Evolutionary conservation across 2,888 invertebrate genomes (phyloP), one percentile per base, ranked within the genome.

Genomic region (Anthophora plumipes): DNA sequence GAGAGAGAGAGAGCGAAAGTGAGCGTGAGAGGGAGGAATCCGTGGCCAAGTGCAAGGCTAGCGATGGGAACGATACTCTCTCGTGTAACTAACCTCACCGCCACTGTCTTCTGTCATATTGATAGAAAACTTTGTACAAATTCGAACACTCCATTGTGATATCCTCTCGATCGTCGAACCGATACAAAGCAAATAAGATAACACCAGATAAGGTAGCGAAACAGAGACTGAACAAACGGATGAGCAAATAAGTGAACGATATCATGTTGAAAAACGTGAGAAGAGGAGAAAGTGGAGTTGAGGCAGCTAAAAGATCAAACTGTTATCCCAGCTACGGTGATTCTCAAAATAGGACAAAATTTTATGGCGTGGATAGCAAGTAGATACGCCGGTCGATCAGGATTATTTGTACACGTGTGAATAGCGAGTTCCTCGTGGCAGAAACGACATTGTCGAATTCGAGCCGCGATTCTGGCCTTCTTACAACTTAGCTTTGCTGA

Each of bases 281-380:
- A 31, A 31, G 31, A 31, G 31, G 4, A 31, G 31, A 68, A 55
- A 14, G 61, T n/a, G 59, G 14, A 41, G 68, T 60, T 69, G 63
- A 25, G 31, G 81, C 57, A 48, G 60, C 80, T 86, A 81, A 85
- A 86, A 83, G 85, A 85, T 86, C 85, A 83, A 85, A 86, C 77
- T 66, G 39, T 22, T 43, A 61, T 6, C 25, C 1, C 17, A 31
- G 37, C 25, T 46, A 63, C 79, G 73, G 59, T 77, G 82, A 82
- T 70, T 85, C 69, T 74, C 74, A 85, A 83, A 63, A 57, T 83
- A 81, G 83, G n/a, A 83, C 69, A 75, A 74, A 73, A 76, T 14
- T 20, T 66, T 37, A 39, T 8, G 17, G 50, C 0, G 22, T 17
- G 37, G 14, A 14, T n/a, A 20, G 48, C 9, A 64, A 64, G 37